Percentiles rank a stretch among this genome's conserved stretches.
Conservation (phyloP, 2,888 invertebrate species). For the Andrena bucephala region DNA sequence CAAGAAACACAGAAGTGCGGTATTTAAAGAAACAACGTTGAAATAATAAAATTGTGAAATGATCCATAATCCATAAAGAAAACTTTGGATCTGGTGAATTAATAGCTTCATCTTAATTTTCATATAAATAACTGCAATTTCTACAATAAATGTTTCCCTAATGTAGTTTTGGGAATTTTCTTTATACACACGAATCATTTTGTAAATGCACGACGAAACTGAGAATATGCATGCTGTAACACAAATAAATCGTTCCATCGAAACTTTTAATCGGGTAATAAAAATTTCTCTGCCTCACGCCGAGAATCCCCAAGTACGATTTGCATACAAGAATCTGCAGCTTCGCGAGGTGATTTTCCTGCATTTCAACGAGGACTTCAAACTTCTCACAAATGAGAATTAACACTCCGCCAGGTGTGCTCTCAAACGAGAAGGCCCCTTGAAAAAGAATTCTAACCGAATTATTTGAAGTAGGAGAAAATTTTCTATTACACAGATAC, state of each 20-base stretch:
- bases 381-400: background rate
- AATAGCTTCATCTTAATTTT: background rate
- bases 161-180: no score
- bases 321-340: slow-evolving; percentile 25
- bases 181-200: no score
- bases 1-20: no score
- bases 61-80: background rate
- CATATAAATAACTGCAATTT: background rate
- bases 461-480: slow-evolving; percentile 9
- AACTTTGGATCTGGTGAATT: no score
- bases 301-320: slow-evolving; percentile 13
- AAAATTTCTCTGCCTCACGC: slow-evolving; percentile 9
- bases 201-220: background rate
- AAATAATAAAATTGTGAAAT: background rate
- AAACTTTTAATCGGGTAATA: slow-evolving; percentile 24
- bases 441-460: slow-evolving; percentile 4
- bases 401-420: background rate
- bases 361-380: slow-evolving; percentile 20
- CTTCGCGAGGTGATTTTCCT: slow-evolving; percentile 16
- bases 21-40: no score
- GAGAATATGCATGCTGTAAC: background rate
- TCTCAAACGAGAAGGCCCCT: background rate
- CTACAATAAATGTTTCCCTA: background rate
- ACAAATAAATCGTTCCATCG: background rate
- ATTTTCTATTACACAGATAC: background rate